Base-by-base conservation (phyloP, 2,888 invertebrate species). In the Spicauda simplicius region DNA sequence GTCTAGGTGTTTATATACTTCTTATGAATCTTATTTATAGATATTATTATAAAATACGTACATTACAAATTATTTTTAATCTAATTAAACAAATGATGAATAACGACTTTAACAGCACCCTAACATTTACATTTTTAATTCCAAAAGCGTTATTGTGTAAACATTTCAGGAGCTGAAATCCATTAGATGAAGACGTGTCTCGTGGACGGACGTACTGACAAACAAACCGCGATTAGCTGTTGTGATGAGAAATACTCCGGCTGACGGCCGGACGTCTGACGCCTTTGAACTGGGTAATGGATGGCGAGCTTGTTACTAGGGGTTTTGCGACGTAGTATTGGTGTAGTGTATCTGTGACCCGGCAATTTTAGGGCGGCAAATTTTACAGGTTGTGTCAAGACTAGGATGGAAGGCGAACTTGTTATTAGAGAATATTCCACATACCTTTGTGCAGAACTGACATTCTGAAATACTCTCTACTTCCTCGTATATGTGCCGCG, bases 111-210 rank as follows among this genome's bases (percentile, higher is more conserved):
- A 54, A 54, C 19, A 54, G 18, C 59, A 19, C 55, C 64, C 20
- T 48, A 33, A 66, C 8, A n/a, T 50, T 55, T 55, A 25, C 54
- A 45, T 62, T 62, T 62, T 62, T 62, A 64, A 64, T 30, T 20
- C 65, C 25, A 55, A 60, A 66, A 59, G 54, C 65, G 65, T 54
- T 56, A 67, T 66, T 77, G 71, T 77, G 78, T 84, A 85, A 85
- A 86, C 84, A 86, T 76, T 75, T 74, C 77, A 71, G 73, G 61
- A 73, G 75, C 77, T 74, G 74, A 82, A 80, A 84, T 84, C 87
- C 87, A 86, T 85, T 87, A 87, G 81, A 86, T 80, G 82, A 83
- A 82, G 82, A 82, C 80, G 75, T 74, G 78, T 78, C 78, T 77
- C 72, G 78, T 77, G 71, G 80, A 76, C 78, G 70, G 87, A 82